phyloP scores from a whole-genome alignment of 2,113 vertebrate genomes.

The Oreochromis aureus region DNA sequence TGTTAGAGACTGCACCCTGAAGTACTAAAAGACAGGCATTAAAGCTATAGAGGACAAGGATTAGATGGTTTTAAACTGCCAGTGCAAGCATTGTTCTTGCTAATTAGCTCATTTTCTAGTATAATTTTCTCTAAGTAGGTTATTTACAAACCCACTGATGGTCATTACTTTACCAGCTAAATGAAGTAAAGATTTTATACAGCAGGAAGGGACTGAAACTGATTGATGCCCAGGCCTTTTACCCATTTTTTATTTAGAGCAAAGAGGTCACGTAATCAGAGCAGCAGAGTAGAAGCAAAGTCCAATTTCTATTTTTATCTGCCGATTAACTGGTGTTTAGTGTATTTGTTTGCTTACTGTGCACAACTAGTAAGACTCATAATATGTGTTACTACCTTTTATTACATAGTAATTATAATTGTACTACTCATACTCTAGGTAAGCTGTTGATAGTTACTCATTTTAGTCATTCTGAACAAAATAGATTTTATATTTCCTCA shows the following conservation, averaged over 20 bases:
- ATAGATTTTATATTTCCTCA: neutral
- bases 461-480: neutral
- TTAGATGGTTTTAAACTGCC: conserved; percentile 17
- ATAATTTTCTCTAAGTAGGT: conserved; percentile 35
- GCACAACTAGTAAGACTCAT: neutral
- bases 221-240: neutral
- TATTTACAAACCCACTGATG: conserved; percentile 41
- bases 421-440: neutral
- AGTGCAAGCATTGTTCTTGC: conserved; percentile 16
- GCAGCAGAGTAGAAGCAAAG: neutral
- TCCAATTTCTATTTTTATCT: neutral
- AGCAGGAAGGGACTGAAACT: neutral
- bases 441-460: neutral
- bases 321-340: neutral
- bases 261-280: neutral
- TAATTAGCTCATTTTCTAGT: conserved; percentile 48
- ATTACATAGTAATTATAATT: neutral
- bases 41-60: conserved; percentile 21
- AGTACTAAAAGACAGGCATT: neutral
- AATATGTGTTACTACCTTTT: neutral
- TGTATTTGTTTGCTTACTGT: neutral
- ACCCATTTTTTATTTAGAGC: neutral
- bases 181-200: conserved; percentile 18
- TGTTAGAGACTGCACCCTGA: neutral
- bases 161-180: conserved; percentile 28